Base-by-base conservation (phyloP, 2,113 vertebrate species). In the Chaenocephalus aceratus region DNA sequence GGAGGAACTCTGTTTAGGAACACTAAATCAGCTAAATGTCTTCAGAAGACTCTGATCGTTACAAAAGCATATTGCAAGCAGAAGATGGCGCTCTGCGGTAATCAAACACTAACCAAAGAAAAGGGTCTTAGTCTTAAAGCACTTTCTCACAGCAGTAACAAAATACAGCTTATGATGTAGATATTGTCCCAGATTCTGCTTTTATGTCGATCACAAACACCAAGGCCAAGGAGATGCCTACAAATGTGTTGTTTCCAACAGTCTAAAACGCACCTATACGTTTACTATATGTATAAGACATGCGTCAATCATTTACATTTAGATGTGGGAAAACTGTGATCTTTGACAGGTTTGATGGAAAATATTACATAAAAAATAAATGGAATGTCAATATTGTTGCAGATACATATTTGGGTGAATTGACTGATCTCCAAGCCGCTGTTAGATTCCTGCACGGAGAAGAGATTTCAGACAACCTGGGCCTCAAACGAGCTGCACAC, bases 401-500 rank as follows among this genome's bases (percentile, higher is more conserved):
- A 53, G 16, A 54, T 21, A 5, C 3, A 57, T 12, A 48, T 72
- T 23, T 48, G 30, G 30, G 44, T 72, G 44, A 21, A 21, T 61
- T 3, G 4, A 10, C 45, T n/a, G 16, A 26, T 57, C 10, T 30
- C 30, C 30, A 30, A 30, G 30, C 30, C 30, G 30, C 30, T 30
- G 23, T 51, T 51, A 34, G 18, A 4, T 52, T 61, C n/a, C 56
- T 62, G 53, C 26, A 23, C 36, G 12, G 49, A 76, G 18, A 60
- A 11, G 26, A 60, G 16, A 54, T 68, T 73, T 59, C 45, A 61
- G 71, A 75, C 30, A 63, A 80, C 18, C 60, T 85, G 85, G 57
- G 41, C 51, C 26, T 53, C 26, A 74, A 76, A 52, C 58, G 36
- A 65, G 66, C 49, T 68, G 63, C 75, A 79, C 54, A 9, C 66